phyloP scores from a whole-genome alignment of 2,797 vertebrate genomes.

The Chaenodraco wilsoni region DNA sequence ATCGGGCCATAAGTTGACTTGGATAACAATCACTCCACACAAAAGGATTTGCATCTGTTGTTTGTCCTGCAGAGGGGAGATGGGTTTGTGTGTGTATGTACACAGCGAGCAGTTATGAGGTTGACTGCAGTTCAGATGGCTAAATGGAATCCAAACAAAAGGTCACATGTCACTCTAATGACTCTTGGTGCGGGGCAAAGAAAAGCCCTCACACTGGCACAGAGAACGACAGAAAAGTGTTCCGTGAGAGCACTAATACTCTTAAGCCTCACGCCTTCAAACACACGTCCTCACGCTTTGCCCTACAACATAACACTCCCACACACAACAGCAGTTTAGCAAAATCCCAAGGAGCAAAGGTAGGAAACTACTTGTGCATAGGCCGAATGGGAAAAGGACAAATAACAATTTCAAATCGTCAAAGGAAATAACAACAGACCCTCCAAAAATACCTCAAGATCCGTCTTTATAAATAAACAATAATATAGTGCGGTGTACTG shows the following conservation, averaged over 20 bases:
- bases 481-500: conserved; percentile 53
- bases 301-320: conserved; percentile 38
- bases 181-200: background rate
- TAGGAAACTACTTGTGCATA: conserved; percentile 56
- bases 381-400: conserved; percentile 69
- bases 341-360: conserved; percentile 68
- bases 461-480: conserved; percentile 76
- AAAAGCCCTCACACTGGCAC: background rate
- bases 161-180: conserved; percentile 52
- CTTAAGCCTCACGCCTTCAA: conserved; percentile 14
- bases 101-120: conserved; percentile 62
- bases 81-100: conserved; percentile 67
- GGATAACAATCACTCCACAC: conserved; percentile 52
- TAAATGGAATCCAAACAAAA: conserved; percentile 65
- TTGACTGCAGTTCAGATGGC: conserved; percentile 60
- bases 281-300: conserved; percentile 8
- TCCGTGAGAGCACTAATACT: background rate
- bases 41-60: conserved; percentile 62
- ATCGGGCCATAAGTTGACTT: conserved; percentile 32
- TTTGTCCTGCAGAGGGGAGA: conserved; percentile 64
- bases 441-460: conserved; percentile 71
- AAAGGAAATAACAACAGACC: conserved; percentile 73
- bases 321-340: conserved; percentile 4
- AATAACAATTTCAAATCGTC: conserved; percentile 67
- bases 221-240: background rate